Evolutionary conservation across 1,140 invertebrate species (phyloP).

Genomic region (Aculops lycopersici): DNA sequence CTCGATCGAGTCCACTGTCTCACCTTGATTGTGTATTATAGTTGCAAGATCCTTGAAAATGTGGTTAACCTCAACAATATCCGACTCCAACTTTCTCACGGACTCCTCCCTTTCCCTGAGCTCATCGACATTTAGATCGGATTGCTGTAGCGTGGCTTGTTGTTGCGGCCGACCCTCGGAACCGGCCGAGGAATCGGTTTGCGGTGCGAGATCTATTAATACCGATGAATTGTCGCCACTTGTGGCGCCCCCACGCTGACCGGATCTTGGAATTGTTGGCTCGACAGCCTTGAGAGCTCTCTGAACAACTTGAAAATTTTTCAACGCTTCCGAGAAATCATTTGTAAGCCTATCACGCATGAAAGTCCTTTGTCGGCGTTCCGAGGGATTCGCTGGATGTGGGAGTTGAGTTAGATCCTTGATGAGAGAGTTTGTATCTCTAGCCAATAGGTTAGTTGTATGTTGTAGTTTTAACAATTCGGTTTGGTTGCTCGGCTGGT

Average conservation of each 20-base stretch:
- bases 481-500: not conserved
- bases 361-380: conserved; percentile 47
- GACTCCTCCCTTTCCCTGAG: conserved; percentile 63
- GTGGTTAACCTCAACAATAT: conserved; percentile 81
- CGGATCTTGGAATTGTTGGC: conserved; percentile 43
- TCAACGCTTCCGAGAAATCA: conserved; percentile 68
- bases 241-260: conserved; percentile 24
- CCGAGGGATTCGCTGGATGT: conserved; percentile 10
- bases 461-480: conserved; percentile 37
- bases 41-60: conserved; percentile 91
- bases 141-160: conserved; percentile 25
- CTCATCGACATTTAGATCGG: conserved; percentile 47
- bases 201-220: conserved; percentile 23
- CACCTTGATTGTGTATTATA: conserved; percentile 86
- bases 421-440: conserved; percentile 57
- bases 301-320: conserved; percentile 44
- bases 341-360: conserved; percentile 62
- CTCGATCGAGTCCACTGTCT: conserved; percentile 82
- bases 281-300: conserved; percentile 35
- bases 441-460: conserved; percentile 72
- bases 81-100: conserved; percentile 53
- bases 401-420: conserved; percentile 36
- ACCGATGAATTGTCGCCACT: conserved; percentile 14
- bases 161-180: conserved; percentile 14
- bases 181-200: conserved; percentile 1